Evolutionary conservation across 2,113 vertebrate species (phyloP), one percentile per base, ranked within the genome.

Genomic region (Neotragus moschatus): DNA sequence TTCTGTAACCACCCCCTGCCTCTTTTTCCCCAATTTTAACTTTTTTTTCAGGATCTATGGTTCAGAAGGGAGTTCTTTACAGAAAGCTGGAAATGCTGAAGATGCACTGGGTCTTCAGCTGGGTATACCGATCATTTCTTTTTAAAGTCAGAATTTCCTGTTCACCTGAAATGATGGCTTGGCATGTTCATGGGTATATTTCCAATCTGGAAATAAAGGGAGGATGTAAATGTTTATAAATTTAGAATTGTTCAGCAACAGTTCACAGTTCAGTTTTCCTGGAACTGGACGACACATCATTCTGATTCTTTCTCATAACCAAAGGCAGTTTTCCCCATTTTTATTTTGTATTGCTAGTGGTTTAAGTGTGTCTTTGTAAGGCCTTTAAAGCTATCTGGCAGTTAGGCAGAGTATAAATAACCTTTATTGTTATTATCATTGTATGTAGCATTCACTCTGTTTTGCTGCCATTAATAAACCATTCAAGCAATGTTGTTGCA

Each of bases 381-480:
- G 81, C 88, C 55, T 98, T 98, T 98, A 97, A 98, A 98, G 98
- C 36, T 33, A 98, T 97, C 97, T 98, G 36, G 19, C 9, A 1
- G 97, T 92, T 96, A 98, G 97, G 92, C 98, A 98, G 98, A 96
- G 0, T 97, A 99, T 99, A 99, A 99, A 99, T 99, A 99, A 99
- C 95, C 96, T 99, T 99, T 99, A 99, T 98, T 98, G 97, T 99
- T 99, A 98, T 99, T 99, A 99, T 98, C 98, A 98, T 98, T 98
- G 97, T 97, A 98, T 98, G 98, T 98, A 96, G 93, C 98, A 98
- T 99, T 98, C 98, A 99, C 98, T 99, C 98, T 98, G 98, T 98
- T 99, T 99, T 94, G 98, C 97, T 98, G 95, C 95, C 98, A 99
- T 99, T 99, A 99, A 98, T 99, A 99, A 99, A 98, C 98, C 98